Evolutionary conservation across 2,797 vertebrate species (phyloP), one percentile per base, ranked within the genome.

Genomic region (Dendrocincla fuliginosa): DNA sequence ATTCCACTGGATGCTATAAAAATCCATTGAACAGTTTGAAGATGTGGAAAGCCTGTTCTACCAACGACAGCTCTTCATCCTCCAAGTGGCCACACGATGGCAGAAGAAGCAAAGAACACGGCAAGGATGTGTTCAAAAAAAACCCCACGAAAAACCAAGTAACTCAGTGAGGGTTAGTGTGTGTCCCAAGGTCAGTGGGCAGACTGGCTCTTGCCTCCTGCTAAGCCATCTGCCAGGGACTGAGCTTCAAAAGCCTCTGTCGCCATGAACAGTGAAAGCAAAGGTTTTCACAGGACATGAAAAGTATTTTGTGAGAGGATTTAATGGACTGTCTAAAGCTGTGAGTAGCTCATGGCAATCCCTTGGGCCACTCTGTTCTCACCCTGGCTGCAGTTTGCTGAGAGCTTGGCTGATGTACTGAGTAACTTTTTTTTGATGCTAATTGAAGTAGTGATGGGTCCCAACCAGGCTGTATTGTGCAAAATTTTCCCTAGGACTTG

Each of bases 141-240:
- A 49, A 14, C 16, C 50, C 7, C 30, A 32, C 55, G 7, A 27
- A 37, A 59, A 53, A 19, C 17, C 20, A 68, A 70, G 3, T 18
- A 8, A 11, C 0, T 10, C 9, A 10, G 25, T 0, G 60, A 42
- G 37, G 7, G 24, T 30, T 5, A 4, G 15, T 0, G 1, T 1
- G 28, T 6, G 59, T 15, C 28, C 50, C 22, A 2, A 11, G 37
- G 37, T 5, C 17, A 5, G 33, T 2, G 33, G 7, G 44, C 9
- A 57, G 13, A 5, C 24, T 10, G 42, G 30, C 12, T 37, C 5
- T 22, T 6, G 0, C 6, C 32, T 69, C 56, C 57, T 22, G 55
- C 27, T 4, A 9, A 7, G 17, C n/a, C 8, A 4, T 28, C 74
- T 25, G 46, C 65, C 24, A 12, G 53, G 13, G 27, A 16, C 32